Conservation (phyloP, 2,113 vertebrate species). For the Orcinus orca region DNA sequence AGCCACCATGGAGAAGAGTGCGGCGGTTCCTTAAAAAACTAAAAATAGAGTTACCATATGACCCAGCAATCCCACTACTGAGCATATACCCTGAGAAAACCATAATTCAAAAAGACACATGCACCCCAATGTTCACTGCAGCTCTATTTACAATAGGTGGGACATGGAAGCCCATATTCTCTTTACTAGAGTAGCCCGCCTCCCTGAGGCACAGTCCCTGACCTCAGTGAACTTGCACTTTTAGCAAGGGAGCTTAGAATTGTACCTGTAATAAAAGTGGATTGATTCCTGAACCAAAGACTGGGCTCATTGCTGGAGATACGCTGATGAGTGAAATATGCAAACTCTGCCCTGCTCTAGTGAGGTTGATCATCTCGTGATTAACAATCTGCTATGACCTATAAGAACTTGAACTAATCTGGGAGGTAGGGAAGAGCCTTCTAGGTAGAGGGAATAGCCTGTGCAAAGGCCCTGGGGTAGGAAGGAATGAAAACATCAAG, state of each 20-base stretch:
- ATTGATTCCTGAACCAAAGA: background rate
- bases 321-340: background rate
- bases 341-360: background rate
- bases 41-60: too few relatives aligned
- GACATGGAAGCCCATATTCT: background rate
- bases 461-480: background rate
- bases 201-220: background rate
- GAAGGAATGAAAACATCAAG: background rate
- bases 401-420: background rate
- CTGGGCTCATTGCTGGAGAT: background rate
- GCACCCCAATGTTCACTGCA: too few relatives aligned
- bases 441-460: background rate
- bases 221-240: background rate
- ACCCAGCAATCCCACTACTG: too few relatives aligned
- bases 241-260: background rate
- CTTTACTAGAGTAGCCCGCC: background rate
- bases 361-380: background rate
- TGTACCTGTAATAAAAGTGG: background rate
- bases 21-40: too few relatives aligned
- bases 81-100: too few relatives aligned
- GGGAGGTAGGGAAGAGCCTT: background rate
- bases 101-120: too few relatives aligned
- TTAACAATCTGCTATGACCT: background rate
- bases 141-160: too few relatives aligned
- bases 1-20: too few relatives aligned